Evolutionary conservation across 2,888 invertebrate genomes (phyloP).

Genomic region (Eupithecia tripunctaria): DNA sequence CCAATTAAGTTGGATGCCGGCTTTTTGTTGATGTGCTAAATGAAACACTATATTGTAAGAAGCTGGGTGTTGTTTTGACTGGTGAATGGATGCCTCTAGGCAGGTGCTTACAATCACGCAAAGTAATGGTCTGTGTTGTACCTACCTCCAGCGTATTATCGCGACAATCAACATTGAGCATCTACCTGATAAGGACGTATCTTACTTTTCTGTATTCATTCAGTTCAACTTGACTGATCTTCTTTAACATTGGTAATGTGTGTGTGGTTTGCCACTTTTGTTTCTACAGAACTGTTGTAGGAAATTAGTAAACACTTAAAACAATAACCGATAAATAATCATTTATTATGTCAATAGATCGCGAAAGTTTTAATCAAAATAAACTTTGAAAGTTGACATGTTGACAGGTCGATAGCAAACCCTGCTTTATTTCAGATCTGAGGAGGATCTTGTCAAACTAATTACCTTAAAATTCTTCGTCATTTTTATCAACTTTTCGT

Average conservation of each 20-base stretch:
- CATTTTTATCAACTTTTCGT: neutral
- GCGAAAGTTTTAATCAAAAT: no score
- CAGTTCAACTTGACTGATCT: neutral
- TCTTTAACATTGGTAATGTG: neutral
- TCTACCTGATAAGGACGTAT: neutral
- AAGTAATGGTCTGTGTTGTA: neutral
- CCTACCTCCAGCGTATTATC: neutral
- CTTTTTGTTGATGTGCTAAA: conserved; percentile 54
- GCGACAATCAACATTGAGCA: neutral
- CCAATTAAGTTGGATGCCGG: conserved; percentile 64
- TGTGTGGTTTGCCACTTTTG: neutral
- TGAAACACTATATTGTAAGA: conserved; percentile 47
- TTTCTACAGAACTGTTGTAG: neutral
- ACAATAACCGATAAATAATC: no score
- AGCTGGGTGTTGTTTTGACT: conserved; percentile 32
- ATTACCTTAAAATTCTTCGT: neutral
- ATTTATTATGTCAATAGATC: no score
- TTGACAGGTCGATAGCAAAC: no score
- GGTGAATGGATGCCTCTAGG: neutral
- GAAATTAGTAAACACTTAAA: no score
- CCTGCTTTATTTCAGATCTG: neutral
- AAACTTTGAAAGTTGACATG: no score
- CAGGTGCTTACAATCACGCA: conserved; percentile 4
- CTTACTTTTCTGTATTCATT: neutral
- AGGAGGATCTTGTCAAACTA: neutral